Conservation (phyloP, 2,113 vertebrate species). For the Vimba vimba region DNA sequence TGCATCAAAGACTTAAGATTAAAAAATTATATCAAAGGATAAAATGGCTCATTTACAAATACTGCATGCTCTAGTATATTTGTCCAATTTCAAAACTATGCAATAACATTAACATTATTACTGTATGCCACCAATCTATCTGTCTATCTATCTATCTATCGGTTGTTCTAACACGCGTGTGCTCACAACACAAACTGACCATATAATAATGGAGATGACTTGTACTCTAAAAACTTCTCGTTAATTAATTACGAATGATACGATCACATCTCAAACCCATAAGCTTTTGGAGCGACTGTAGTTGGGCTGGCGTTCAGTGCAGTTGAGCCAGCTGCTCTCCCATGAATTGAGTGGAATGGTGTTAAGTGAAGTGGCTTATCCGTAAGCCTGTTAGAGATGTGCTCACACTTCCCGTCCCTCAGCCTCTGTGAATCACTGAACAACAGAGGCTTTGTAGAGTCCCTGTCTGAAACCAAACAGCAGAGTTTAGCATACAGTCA, state of each 20-base stretch:
- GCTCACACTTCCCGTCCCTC: conserved; percentile 35
- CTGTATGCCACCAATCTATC: no score
- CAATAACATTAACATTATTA: no score
- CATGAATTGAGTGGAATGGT: conserved; percentile 54
- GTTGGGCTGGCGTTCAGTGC: neutral
- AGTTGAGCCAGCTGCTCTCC: conserved; percentile 61
- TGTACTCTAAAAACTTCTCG: neutral
- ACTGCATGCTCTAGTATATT: neutral
- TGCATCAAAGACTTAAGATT: neutral
- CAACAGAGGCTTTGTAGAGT: conserved; percentile 24
- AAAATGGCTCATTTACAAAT: neutral
- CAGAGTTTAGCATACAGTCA: neutral
- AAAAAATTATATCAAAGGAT: neutral
- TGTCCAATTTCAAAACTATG: no score
- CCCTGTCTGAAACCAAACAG: neutral
- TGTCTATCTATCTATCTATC: neutral
- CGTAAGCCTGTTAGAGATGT: conserved; percentile 39
- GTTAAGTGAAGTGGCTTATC: conserved; percentile 54
- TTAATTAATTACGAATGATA: neutral
- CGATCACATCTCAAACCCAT: neutral
- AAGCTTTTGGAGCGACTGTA: conserved; percentile 19
- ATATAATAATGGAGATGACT: neutral
- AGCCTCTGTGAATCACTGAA: neutral
- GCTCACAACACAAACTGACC: neutral
- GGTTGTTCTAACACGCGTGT: neutral